Base-by-base conservation (phyloP, 2,113 vertebrate genomes). In the Labeo rohita region DNA sequence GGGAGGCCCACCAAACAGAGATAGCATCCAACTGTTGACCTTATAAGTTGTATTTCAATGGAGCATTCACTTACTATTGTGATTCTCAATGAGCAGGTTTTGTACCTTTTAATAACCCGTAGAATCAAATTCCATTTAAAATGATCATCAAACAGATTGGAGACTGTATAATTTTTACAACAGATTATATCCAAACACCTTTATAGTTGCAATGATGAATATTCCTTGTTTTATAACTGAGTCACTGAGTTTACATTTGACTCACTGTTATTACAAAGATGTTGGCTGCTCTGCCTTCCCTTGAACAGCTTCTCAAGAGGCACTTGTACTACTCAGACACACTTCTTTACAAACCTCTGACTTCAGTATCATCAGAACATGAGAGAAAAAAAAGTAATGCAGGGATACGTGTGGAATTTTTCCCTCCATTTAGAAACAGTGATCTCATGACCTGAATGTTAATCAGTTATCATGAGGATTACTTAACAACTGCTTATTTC, bases 391-490 rank as follows among this genome's bases (percentile, higher is more conserved):
- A 59, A 36, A n/a, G 21, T 16, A 21, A n/a, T 59, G 21, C 21
- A 13, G 10, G 2, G 11, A 74, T 15, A 28, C 11, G 2, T 23
- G 11, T 49, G 43, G 72, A 49, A 74, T 23, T 74, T 13, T 23
- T 15, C 11, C 73, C n/a, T 13, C 11, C 21, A 75, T 80, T 45
- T 80, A 49, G 59, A 80, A 61, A 80, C 43, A 28, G 47, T 80
- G 59, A 16, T 63, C 72, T 43, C n/a, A 75, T 50, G 43, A 47
- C 43, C 36, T 2, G 21, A 65, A 80, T 28, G 79, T 80, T 80
- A 66, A 80, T 80, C n/a, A 80, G 59, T 65, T 34, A 66, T 80
- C 43, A 80, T 2, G n/a, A 80, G 8, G 23, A 80, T 80, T 80
- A 80, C 79, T 34, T 8, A 80, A 80, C 59, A 80, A 80, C 79